Evolutionary conservation across 64 coral and sea anemone species (phyloP), one percentile per base, ranked within the genome.

Genomic region (Dendrophyllia cribrosa): DNA sequence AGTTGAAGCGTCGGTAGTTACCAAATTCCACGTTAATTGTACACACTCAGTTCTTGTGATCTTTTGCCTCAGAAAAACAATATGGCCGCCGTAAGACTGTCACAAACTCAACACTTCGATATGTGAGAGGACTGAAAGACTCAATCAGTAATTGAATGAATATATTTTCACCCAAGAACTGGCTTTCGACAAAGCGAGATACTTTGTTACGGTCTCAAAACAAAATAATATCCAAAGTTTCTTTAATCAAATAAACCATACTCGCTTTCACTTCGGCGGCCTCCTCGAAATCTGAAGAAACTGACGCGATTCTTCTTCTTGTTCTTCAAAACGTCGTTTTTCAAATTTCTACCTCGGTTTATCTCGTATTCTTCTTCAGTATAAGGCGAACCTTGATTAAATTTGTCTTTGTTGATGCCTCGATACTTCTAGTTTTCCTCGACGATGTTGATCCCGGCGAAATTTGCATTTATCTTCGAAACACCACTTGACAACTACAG

Each of bases 381-480:
- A 46, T 6, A 13, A 49, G 10, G 53, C 5, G 9, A 45, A 82
- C 59, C 62, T 24, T 62, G 14, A 62, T 63, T 64, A 13, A 82
- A 47, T 82, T 26, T 62, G 78, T 63, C 78, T 13, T 3, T 47
- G 1, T 24, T 19, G 7, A 46, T 3, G 58, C 17, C 25, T 19
- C n/a, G 26, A 61, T 8, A 20, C 14, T 67, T 66, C 34, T 7
- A 49, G 20, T 83, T 83, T 44, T 83, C 19, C 80, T 65, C 66
- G 45, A 25, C 43, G 45, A 82, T 82, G 24, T 82, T 63, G 78
- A 83, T 46, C 59, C 17, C 16, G 7, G 34, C 3, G 43, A 83
- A 83, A 83, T 83, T 83, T 83, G 80, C 80, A 83, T 83, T 66
- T 83, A 83, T 19, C 62, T 59, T 50, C 10, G 6, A 43, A 21